Conservation (phyloP, 2,797 vertebrate species). For the Cynodonichthys magdalenae region DNA sequence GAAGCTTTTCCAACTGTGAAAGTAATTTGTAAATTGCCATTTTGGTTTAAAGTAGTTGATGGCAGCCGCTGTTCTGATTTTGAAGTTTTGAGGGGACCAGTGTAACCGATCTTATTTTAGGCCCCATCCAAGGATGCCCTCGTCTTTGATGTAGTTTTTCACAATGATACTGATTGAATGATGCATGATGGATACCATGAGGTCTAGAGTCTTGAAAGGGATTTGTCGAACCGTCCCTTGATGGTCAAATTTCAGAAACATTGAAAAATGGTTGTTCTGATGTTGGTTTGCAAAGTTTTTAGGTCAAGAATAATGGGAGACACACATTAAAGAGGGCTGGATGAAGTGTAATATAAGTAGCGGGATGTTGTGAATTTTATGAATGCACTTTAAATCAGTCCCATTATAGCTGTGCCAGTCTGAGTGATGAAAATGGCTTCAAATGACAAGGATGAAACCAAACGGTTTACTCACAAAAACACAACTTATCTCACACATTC, state of each 20-base stretch:
- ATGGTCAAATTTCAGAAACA: conserved; percentile 14
- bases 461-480: conserved; percentile 2
- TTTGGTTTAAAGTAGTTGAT: conserved; percentile 52
- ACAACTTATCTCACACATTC: neutral
- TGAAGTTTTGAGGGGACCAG: conserved; percentile 34
- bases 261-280: conserved; percentile 6
- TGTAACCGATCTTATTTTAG: conserved; percentile 49
- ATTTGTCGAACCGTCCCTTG: neutral
- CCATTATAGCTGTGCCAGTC: conserved; percentile 15
- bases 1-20: conserved; percentile 47
- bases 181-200: conserved; percentile 16
- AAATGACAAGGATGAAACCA: neutral
- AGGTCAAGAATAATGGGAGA: conserved; percentile 4
- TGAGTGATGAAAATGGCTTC: conserved; percentile 5
- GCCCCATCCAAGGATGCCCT: conserved; percentile 36
- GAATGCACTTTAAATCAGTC: conserved; percentile 15
- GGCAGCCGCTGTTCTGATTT: conserved; percentile 48
- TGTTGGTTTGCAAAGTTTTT: neutral
- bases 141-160: conserved; percentile 34
- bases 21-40: conserved; percentile 69
- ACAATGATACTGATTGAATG: conserved; percentile 25
- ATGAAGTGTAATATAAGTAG: conserved; percentile 25
- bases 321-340: neutral
- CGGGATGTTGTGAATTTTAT: conserved; percentile 20
- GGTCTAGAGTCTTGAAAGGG: conserved; percentile 9